These are phyloP conservation scores for Saiga tatarica DNA, from an alignment of 2,113 vertebrate genomes.

Conservation along the genomic window DNA sequence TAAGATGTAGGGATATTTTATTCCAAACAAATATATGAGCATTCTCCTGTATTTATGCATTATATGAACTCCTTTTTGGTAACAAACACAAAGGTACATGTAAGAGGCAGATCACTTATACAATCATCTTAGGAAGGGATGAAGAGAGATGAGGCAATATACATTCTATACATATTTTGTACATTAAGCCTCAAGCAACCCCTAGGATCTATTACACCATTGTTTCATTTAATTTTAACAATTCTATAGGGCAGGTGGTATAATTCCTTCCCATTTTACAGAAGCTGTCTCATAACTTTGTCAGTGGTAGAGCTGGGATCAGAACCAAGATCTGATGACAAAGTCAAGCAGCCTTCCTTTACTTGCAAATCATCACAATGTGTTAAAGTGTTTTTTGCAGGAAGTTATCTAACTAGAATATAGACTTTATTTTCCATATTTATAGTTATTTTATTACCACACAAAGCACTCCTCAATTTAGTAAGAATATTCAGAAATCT, in stretches of 20 bases:
- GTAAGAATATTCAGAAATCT: background rate
- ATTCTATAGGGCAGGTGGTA: background rate
- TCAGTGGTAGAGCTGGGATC: background rate
- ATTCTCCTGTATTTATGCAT: background rate
- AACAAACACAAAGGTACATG: background rate
- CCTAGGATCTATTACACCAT: background rate
- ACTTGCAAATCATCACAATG: background rate
- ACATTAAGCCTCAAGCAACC: background rate
- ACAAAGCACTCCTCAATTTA: background rate
- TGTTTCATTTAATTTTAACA: constrained; percentile 6
- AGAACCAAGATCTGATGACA: background rate
- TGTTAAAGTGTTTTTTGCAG: background rate
- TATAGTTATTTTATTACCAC: constrained; percentile 39
- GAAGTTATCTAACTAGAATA: background rate
- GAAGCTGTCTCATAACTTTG: background rate
- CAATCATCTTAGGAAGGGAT: background rate
- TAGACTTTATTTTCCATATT: background rate
- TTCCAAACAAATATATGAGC: background rate
- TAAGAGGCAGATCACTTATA: background rate
- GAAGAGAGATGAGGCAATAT: background rate
- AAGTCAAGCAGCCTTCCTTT: background rate
- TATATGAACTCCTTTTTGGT: background rate
- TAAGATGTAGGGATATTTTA: background rate
- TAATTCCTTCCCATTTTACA: background rate
- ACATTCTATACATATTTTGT: background rate